Evolutionary conservation across 2,113 vertebrate genomes (phyloP), one percentile per base, ranked within the genome.

Genomic region (Brachypteracias leptosomus): DNA sequence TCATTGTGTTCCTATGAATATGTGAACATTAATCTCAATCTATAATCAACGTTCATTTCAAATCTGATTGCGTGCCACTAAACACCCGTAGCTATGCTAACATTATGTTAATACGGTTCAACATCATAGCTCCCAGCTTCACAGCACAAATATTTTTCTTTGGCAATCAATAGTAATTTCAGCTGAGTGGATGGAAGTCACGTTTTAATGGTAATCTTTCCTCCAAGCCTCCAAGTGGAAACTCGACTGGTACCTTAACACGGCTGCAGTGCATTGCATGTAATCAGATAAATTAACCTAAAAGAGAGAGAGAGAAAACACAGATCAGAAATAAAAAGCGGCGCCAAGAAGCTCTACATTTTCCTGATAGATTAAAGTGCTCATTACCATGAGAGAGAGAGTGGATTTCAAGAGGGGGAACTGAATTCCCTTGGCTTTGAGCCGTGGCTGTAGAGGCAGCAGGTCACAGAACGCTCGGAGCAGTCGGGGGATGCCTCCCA

Each of bases 1-100:
- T 99, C 99, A 99, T 99, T 99, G 98, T 99, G 98, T 98, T 98
- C 97, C 98, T 98, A 98, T 98, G 98, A 98, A 98, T 98, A 98
- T 98, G 98, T 97, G 97, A 98, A 98, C 98, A 99, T 99, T 99
- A 98, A 98, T 99, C 98, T 99, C 98, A 98, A 98, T 98, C 98
- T 98, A 98, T 98, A 99, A 98, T 98, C 97, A 98, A 98, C 98
- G 97, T 98, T 98, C 98, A 98, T 98, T 98, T 98, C 97, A 98
- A 98, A 98, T 98, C 98, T 98, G 98, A 98, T 98, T 98, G 98
- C 98, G 96, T 98, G 97, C 98, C 98, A 98, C 98, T 98, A 98
- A 97, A 98, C 98, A 98, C 97, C 95, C 97, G 90, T 98, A 98
- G 96, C 98, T 96, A 98, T 97, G 98, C 98, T 98, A 98, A 98